Evolutionary conservation across 2,113 vertebrate species (phyloP).

Genomic region (Mus spicilegus): DNA sequence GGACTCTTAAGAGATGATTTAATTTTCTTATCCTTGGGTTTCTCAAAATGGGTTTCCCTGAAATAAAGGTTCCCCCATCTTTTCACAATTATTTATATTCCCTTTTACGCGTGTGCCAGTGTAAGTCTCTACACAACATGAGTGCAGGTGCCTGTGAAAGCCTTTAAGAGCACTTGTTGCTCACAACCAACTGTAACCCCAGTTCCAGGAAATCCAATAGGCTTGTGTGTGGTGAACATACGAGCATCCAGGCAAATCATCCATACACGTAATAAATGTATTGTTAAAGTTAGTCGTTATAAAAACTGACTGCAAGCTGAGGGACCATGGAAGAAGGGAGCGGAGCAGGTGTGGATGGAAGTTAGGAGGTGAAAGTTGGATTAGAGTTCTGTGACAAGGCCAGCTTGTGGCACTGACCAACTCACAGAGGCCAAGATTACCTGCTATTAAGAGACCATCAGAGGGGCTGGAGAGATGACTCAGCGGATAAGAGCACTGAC

Average conservation of each 20-base stretch:
- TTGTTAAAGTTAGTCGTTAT: background rate
- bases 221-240: background rate
- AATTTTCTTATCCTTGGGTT: slow-evolving; percentile 30
- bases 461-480: too few species aligned
- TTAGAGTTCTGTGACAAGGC: background rate
- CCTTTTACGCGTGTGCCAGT: background rate
- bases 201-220: background rate
- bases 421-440: background rate
- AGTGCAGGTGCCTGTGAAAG: background rate
- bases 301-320: background rate
- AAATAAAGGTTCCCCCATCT: background rate
- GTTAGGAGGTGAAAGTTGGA: background rate
- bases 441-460: background rate
- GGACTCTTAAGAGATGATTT: background rate
- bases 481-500: too few species aligned
- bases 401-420: too few species aligned
- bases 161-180: background rate
- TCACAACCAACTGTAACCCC: background rate
- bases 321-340: too few species aligned
- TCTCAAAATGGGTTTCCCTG: background rate
- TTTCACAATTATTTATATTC: background rate
- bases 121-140: too few species aligned
- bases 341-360: background rate
- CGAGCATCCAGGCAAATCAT: background rate
- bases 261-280: background rate